These are phyloP conservation scores for Neotoma lepida DNA, from an alignment of 2,113 vertebrate genomes.

Conservation along the genomic window DNA sequence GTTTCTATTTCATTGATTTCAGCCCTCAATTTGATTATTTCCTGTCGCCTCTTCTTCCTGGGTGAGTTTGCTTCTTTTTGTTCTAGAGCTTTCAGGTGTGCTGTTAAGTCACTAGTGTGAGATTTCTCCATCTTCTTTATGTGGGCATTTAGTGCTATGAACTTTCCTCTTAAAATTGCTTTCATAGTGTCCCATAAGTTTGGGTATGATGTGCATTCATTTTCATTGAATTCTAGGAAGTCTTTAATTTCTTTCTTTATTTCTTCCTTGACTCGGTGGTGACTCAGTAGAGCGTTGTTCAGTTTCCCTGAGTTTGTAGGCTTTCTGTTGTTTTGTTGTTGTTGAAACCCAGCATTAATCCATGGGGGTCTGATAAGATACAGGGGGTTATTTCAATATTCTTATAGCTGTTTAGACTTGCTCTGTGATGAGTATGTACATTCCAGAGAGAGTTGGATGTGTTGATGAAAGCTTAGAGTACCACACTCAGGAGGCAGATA, in stretches of 20 bases:
- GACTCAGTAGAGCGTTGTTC: too few species aligned
- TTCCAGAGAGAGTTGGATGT: neutral
- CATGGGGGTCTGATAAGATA: neutral
- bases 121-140: too few species aligned
- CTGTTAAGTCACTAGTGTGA: neutral
- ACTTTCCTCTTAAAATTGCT: too few species aligned
- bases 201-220: too few species aligned
- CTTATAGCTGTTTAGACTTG: neutral
- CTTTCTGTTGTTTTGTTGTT: too few species aligned
- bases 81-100: neutral
- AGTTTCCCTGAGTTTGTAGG: too few species aligned
- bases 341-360: too few species aligned
- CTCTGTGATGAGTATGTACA: neutral
- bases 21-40: neutral
- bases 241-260: too few species aligned
- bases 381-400: neutral
- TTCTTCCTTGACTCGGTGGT: too few species aligned
- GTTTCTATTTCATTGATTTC: neutral
- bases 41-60: neutral
- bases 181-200: too few species aligned
- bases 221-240: too few species aligned
- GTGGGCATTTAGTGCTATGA: too few species aligned
- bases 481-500: neutral
- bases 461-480: neutral
- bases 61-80: neutral